These are phyloP conservation scores for Drosophila yooni DNA, from an alignment of 2,888 invertebrate genomes.

Conservation along the genomic window DNA sequence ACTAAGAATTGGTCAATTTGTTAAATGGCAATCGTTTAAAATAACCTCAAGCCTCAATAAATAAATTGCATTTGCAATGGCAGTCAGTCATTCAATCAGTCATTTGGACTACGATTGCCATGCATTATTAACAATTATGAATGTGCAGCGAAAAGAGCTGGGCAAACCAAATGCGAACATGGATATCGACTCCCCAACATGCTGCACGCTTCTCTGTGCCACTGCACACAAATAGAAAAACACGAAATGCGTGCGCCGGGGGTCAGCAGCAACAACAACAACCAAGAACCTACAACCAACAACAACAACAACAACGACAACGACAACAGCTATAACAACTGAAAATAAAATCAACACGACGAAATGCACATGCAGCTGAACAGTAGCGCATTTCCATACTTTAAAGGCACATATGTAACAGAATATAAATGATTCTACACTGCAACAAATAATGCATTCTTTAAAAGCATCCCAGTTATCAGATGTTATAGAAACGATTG, in stretches of 20 bases:
- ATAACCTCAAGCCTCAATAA: conserved; percentile 22
- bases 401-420: conserved; percentile 9
- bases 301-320: conserved; percentile 25
- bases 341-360: conserved; percentile 59
- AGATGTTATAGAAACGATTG: background rate
- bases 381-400: conserved; percentile 44
- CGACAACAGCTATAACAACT: conserved; percentile 42
- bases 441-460: background rate
- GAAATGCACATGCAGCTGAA: conserved; percentile 48
- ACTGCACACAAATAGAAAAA: conserved; percentile 48
- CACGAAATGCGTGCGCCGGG: conserved; percentile 56
- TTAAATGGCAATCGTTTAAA: conserved; percentile 28
- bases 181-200: conserved; percentile 26
- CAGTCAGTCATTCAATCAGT: conserved; percentile 17
- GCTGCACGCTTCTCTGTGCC: conserved; percentile 11
- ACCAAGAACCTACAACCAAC: conserved; percentile 9
- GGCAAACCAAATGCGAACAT: conserved; percentile 42
- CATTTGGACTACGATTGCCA: conserved; percentile 21
- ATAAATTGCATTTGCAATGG: conserved; percentile 32
- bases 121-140: conserved; percentile 67
- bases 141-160: conserved; percentile 44
- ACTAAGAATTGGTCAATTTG: conserved; percentile 24
- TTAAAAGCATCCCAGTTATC: background rate
- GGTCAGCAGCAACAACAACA: conserved; percentile 44
- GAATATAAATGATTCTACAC: background rate